Evolutionary conservation across 2,888 invertebrate species (phyloP), one percentile per base, ranked within the genome.

Genomic region (Sinopyrophorus schimmeli): DNA sequence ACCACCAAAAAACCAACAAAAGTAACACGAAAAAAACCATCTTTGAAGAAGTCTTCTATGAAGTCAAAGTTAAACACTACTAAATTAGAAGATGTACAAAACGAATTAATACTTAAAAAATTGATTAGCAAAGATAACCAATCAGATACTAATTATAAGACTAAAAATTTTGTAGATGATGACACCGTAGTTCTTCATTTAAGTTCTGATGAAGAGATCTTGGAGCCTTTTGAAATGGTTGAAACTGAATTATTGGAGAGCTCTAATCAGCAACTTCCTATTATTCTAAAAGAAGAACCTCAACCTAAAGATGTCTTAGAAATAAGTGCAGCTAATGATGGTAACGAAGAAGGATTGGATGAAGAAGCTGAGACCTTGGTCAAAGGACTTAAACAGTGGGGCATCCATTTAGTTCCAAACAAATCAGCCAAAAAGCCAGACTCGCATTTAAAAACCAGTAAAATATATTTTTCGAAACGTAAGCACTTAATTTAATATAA

Each of bases 351-450:
- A 17, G 11, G 11, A 3, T 14, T 57, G 0, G 64, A 66, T 52
- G 38, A 53, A 21, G 64, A 66, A 51, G 64, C 66, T 0, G 62
- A 67, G 31, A 62, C 60, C 27, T 44, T 71, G 16, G 65, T 72
- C 2, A 60, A 64, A 44, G 68, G 59, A 28, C 55, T 72, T 26
- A 67, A 67, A 43, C 64, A 71, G 49, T 53, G 71, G 30, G 72
- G 72, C 3, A 71, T 72, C 31, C 67, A 68, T 59, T 59, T 72
- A 23, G 54, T 71, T 34, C 69, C 63, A 1, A 71, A 70, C 12
- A 47, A 47, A 21, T 24, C 37, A 7, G n/a, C 15, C n/a, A 37
- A 21, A 16, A 41, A 31, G 14, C n/a, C 18, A 15, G 5, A n/a
- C 20, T 20, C 20, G 20, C 20, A 20, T 5, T 6, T 2, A 23